These are phyloP conservation scores for Griposia aprilina DNA, from an alignment of 2,888 invertebrate species.

Conservation along the genomic window DNA sequence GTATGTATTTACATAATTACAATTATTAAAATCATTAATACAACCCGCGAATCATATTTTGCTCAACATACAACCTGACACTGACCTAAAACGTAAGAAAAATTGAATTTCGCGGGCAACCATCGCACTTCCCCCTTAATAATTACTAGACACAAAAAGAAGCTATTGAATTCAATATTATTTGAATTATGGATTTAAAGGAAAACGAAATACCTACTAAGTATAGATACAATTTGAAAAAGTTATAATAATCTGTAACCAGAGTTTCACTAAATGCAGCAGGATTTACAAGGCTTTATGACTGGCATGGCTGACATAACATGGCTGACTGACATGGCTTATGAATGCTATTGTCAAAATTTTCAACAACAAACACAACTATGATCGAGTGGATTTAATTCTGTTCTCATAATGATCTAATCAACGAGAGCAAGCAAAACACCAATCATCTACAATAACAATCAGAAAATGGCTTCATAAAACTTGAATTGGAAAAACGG, in stretches of 20 bases:
- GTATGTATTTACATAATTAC: too few species aligned
- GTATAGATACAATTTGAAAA: background rate
- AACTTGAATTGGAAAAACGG: conserved; percentile 47
- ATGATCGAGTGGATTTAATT: background rate
- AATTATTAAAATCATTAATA: too few species aligned
- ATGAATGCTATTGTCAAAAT: too few species aligned
- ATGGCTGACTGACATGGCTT: too few species aligned
- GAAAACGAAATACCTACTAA: background rate
- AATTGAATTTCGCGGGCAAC: too few species aligned
- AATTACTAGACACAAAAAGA: background rate
- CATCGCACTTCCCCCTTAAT: too few species aligned
- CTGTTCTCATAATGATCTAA: background rate
- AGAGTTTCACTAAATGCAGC: background rate
- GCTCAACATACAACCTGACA: too few species aligned
- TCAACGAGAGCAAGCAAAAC: background rate
- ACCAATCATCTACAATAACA: conserved; percentile 6
- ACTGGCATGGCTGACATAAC: too few species aligned
- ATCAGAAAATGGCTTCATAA: conserved; percentile 29
- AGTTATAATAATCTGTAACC: background rate
- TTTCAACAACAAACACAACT: background rate
- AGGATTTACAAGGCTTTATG: background rate
- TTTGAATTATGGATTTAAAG: background rate
- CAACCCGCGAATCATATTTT: too few species aligned
- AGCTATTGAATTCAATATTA: background rate
- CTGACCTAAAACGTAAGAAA: too few species aligned